Conservation (phyloP, 2,797 vertebrate genomes). For the Bufotes viridis region DNA sequence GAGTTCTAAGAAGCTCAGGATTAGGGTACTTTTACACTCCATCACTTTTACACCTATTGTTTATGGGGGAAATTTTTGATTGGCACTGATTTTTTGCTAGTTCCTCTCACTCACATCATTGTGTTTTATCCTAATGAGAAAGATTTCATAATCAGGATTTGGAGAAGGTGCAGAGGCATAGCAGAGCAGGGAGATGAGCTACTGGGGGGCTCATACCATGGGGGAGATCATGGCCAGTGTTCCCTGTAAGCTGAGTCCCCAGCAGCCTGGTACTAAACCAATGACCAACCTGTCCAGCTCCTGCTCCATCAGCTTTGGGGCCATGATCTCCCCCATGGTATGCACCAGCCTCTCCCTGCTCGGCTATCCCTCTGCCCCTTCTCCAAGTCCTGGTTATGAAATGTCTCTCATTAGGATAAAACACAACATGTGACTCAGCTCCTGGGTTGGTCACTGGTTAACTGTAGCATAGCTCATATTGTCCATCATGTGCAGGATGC, state of each 20-base stretch:
- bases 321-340: conserved; percentile 30
- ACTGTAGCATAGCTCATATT: background rate
- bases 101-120: conserved; percentile 54
- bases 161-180: rapidly evolving
- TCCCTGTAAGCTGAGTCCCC: too few species aligned
- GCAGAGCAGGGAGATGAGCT: background rate
- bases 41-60: too few species aligned
- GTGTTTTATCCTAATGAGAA: conserved; percentile 64
- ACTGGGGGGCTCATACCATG: background rate
- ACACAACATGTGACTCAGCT: conserved; percentile 59
- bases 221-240: background rate
- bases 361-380: rapidly evolving
- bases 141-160: conserved; percentile 22
- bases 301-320: conserved; percentile 57
- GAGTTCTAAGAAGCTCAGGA: too few species aligned
- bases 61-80: too few species aligned
- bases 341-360: background rate
- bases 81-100: too few species aligned
- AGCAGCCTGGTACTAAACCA: too few species aligned
- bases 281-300: background rate
- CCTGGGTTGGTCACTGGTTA: background rate
- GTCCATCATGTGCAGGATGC: background rate
- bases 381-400: background rate
- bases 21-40: too few species aligned
- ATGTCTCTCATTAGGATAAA: conserved; percentile 64